These are phyloP conservation scores for Sisyra nigra DNA, from an alignment of 2,888 invertebrate species.

Conservation along the genomic window DNA sequence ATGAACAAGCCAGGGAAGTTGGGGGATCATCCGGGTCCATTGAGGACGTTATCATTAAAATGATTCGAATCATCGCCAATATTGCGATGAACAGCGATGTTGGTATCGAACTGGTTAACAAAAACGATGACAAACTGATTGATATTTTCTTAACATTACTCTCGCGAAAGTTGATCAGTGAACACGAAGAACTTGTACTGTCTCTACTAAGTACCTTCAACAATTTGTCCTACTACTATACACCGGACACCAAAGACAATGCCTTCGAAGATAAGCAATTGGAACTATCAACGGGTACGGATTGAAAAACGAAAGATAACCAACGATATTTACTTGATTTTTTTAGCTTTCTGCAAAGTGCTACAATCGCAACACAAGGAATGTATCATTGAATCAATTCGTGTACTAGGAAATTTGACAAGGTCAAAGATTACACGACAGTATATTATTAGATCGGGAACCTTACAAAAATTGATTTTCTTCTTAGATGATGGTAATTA, in stretches of 20 bases:
- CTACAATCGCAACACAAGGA: slow-evolving; percentile 30
- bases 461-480: slow-evolving; percentile 38
- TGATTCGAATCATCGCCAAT: slow-evolving; percentile 72
- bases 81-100: slow-evolving; percentile 63
- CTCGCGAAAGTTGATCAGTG: slow-evolving; percentile 30
- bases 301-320: too few species aligned
- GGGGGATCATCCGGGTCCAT: slow-evolving; percentile 36
- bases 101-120: slow-evolving; percentile 44
- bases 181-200: slow-evolving; percentile 56
- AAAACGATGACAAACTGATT: slow-evolving; percentile 24
- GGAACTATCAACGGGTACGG: slow-evolving; percentile 30
- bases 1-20: slow-evolving; percentile 27
- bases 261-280: slow-evolving; percentile 31
- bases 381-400: slow-evolving; percentile 49
- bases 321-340: slow-evolving; percentile 6
- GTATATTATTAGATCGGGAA: slow-evolving; percentile 49
- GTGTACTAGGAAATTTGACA: slow-evolving; percentile 72
- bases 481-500: slow-evolving; percentile 36
- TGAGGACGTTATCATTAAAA: slow-evolving; percentile 54
- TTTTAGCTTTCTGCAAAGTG: slow-evolving; percentile 28
- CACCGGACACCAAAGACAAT: slow-evolving; percentile 25
- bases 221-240: slow-evolving; percentile 65
- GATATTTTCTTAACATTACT: slow-evolving; percentile 28
- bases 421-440: slow-evolving; percentile 47
- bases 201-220: slow-evolving; percentile 70